Base-by-base conservation (phyloP, 64 coral and sea anemone genomes). In the Catalaphyllia jardinei region DNA sequence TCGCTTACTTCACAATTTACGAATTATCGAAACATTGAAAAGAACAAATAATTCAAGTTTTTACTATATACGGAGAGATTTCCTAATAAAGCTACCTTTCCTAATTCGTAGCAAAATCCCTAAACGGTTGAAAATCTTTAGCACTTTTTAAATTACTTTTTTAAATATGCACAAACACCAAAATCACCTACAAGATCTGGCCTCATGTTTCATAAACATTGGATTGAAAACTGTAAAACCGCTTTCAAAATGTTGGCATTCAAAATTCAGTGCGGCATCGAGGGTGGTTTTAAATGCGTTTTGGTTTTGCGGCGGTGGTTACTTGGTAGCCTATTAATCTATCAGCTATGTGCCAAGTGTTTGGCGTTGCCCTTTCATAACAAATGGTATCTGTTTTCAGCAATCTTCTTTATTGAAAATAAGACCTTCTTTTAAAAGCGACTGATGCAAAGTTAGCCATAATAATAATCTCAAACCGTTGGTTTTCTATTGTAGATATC, bases 261-360 rank as follows among this genome's bases (percentile, higher is more conserved):
- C 11, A 13, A 85, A 57, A 69, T 25, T 71, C 39, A 71, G 14
- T 52, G 22, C 17, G 14, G 27, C 17, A 14, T 11, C 12, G 14
- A 15, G 51, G 38, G 22, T 17, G 33, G 1, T 11, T 57, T 82
- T 30, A 22, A 24, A 71, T 11, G 71, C 14, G 29, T 39, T 60
- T 69, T 19, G 69, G 20, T 51, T 62, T 29, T 4, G 4, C 1
- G 1, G 28, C 30, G 29, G 79, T 85, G 29, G 79, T 85, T 85
- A 85, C 81, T 85, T 85, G 81, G 81, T 85, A 69, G 33, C 64
- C 65, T 2, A 65, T 85, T 71, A 42, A 15, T 8, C 81, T 28
- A 85, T 20, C 17, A 85, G 81, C 24, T 71, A 85, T 85, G 81
- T 14, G 63, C 63, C 12, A 39, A 51, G 0, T 12, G 18, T 71